Base-by-base conservation (phyloP, 1,140 invertebrate genomes). In the Calephelis nemesis region DNA sequence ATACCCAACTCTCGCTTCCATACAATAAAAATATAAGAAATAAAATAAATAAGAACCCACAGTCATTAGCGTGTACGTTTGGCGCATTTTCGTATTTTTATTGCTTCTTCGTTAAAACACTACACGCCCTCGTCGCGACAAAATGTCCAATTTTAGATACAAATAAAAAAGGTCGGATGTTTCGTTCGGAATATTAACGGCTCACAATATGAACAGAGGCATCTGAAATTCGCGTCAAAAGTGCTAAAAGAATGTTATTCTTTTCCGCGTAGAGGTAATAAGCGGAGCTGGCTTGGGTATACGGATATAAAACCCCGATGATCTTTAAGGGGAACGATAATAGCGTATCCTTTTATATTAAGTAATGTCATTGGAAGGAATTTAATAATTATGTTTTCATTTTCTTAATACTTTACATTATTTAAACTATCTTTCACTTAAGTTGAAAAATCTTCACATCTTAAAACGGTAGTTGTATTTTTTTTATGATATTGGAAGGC, bases 81-180 rank as follows among this genome's bases (percentile, higher is more conserved):
- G 76, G 68, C 74, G 74, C 71, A 75, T 68, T 69, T 84, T 76
- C 76, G 76, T 82, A 87, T 85, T 87, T 91, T 89, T 88, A 89
- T 89, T 79, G 79, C 79, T 84, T 72, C 83, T 83, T 82, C 76
- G 68, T 63, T 73, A 76, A 75, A 84, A 77, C 76, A 71, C 69
- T 74, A 81, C 79, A 77, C 74, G 77, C 83, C 79, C 81, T 82
- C 87, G 84, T 85, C 82, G 81, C 87, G 83, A 90, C 89, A 89
- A 91, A 91, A 90, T 89, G 89, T 90, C 87, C 87, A 90, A 91
- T 90, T 91, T 91, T 90, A 87, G 87, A 90, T 89, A 90, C 89
- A 90, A 91, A 91, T 90, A 90, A 91, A 91, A 91, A 91, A 91
- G 89, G 89, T 90, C 85, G 85, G 85, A 90, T 88, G 87, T 83